Base-by-base conservation (phyloP, 30 jellyfish, hydroid and myxozoan species). In the Morbakka virulenta region DNA sequence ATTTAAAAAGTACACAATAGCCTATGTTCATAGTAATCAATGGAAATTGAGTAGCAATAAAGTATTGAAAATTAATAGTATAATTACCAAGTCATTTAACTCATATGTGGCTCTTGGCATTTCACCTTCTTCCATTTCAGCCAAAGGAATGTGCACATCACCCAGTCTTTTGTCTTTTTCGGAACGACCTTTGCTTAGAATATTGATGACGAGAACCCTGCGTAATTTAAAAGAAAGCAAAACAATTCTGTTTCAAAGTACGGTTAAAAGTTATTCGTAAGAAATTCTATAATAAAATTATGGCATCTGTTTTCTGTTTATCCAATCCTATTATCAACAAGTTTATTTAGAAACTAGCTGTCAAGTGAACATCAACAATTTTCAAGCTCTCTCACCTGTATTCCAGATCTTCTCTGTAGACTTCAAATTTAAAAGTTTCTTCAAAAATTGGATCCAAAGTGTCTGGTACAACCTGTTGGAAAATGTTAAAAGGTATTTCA, bases 71-170 rank as follows among this genome's bases (percentile, higher is more conserved):
- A n/a, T n/a, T n/a, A n/a, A n/a, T n/a, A n/a, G n/a, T n/a, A n/a
- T n/a, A 41, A 95, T 35, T 82, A 89, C 97, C 89, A 89, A 65
- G 29, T 89, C 97, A 25, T 87, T 87, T 31, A 89, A 62, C 2
- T 52, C 66, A 49, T 67, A 83, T 62, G 74, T 47, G 1, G n/a
- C 63, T 64, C 52, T 77, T 36, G 28, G 41, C 3, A 91, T 69
- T 9, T 41, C 49, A 11, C 30, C 27, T 35, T 74, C 57, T 35
- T 69, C 50, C 0, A 89, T 29, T 14, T 72, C 83, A 23, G 22
- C 52, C 80, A 89, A 35, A 1, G 94, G 97, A 17, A 89, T 82
- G 32, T 82, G 93, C n/a, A 89, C 97, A 72, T 84, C 97, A 27
- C 97, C 97, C 62, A 77, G 79, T 22, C 95, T 48, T 53, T 72